Conservation (phyloP, 2,797 vertebrate species). For the Gymnoscopelus braueri region DNA sequence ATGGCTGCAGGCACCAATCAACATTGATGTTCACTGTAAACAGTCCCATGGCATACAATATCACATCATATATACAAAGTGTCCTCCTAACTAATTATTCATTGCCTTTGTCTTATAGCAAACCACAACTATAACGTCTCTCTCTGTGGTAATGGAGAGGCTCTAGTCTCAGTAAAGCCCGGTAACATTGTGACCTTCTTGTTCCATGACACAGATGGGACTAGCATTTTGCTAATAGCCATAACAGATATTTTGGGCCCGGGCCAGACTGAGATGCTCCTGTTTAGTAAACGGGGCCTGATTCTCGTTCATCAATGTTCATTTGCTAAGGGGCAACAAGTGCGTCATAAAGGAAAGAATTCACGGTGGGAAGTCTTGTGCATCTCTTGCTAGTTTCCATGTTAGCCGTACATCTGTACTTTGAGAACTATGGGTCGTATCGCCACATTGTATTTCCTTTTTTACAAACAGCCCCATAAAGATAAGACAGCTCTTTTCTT, state of each 20-base stretch:
- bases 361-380: not conserved
- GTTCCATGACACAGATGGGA: constrained; percentile 7
- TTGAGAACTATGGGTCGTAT: not conserved
- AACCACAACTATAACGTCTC: not conserved
- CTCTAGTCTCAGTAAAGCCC: not conserved
- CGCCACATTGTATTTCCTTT: not conserved
- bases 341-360: constrained; percentile 2
- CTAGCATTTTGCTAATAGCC: constrained; percentile 15
- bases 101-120: not conserved
- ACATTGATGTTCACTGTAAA: not conserved
- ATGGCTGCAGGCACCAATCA: not conserved
- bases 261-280: constrained; percentile 6
- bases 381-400: not conserved
- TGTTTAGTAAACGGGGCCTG: constrained; percentile 24
- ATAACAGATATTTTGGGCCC: constrained; percentile 3
- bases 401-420: constrained; percentile 2
- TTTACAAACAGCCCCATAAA: not conserved
- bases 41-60: not conserved
- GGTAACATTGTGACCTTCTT: not conserved
- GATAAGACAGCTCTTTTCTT: not conserved
- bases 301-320: constrained; percentile 5
- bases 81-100: not conserved
- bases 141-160: not conserved
- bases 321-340: constrained; percentile 10
- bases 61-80: not conserved